phyloP scores from a whole-genome alignment of 1,140 invertebrate genomes.

The Drosophila ananassae region DNA sequence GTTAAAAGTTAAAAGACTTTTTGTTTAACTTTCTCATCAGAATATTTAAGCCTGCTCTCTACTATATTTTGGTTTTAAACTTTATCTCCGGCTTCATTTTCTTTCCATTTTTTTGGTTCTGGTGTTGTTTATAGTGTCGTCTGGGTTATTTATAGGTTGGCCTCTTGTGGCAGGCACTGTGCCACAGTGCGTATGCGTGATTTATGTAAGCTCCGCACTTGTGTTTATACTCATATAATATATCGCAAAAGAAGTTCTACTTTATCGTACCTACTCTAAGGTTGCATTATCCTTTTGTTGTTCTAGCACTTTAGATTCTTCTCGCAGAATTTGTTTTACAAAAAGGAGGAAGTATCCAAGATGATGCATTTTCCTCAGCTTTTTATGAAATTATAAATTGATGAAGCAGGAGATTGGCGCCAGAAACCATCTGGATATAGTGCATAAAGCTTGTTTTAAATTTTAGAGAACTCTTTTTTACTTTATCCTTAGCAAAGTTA shows the following conservation, averaged over 20 bases:
- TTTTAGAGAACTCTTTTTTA: too few species aligned
- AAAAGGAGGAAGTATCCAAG: not conserved
- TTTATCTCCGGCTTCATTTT: conserved; percentile 22
- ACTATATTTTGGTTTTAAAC: conserved; percentile 16
- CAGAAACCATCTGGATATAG: not conserved
- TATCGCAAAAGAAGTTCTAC: conserved; percentile 24
- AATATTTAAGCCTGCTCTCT: conserved; percentile 34
- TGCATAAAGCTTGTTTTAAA: not conserved
- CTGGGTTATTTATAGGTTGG: conserved; percentile 68
- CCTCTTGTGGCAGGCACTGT: conserved; percentile 33
- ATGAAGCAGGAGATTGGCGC: not conserved
- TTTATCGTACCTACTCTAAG: conserved; percentile 20
- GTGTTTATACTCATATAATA: conserved; percentile 39
- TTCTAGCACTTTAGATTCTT: conserved; percentile 21
- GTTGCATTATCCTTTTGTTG: conserved; percentile 18
- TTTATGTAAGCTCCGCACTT: conserved; percentile 55
- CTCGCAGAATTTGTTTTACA: not conserved
- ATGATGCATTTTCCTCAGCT: not conserved
- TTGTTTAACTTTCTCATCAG: conserved; percentile 6
- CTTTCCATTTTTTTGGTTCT: conserved; percentile 23
- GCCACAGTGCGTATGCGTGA: conserved; percentile 72
- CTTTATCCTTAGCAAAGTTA: not conserved
- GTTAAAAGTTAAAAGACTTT: not conserved
- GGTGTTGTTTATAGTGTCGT: conserved; percentile 50
- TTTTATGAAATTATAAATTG: conserved; percentile 1